Conservation (phyloP, 2,113 vertebrate genomes). For the Steatornis caripensis region DNA sequence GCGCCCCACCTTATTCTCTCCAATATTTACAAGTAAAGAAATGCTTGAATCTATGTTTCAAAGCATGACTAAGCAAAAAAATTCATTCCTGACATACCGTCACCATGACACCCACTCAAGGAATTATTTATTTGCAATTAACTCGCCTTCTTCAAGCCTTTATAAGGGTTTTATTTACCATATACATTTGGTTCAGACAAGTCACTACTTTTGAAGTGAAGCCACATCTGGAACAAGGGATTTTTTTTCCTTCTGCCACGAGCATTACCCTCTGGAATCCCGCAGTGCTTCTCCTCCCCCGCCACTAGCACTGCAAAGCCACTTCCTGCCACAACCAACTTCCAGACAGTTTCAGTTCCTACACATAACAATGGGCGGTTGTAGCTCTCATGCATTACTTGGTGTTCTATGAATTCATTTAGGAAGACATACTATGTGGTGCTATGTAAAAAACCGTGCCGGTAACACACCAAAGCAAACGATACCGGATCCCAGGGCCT, state of each 20-base stretch:
- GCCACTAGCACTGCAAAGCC: neutral
- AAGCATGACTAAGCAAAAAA: constrained; percentile 9
- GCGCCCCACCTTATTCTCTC: neutral
- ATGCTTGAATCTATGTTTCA: neutral
- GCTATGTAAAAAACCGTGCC: neutral
- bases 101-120: neutral
- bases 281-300: neutral
- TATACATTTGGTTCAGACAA: neutral
- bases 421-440: rapidly evolving
- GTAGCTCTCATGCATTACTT: neutral
- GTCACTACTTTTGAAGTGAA: neutral
- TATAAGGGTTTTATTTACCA: neutral
- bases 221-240: neutral
- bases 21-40: neutral
- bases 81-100: neutral
- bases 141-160: neutral
- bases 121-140: neutral
- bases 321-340: neutral
- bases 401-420: neutral
- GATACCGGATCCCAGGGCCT: rapidly evolving
- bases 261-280: neutral
- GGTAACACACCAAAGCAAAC: neutral
- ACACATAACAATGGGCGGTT: neutral
- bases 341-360: neutral
- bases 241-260: neutral